phyloP scores from a whole-genome alignment of 2,797 vertebrate species.

The Coregonus sp. region DNA sequence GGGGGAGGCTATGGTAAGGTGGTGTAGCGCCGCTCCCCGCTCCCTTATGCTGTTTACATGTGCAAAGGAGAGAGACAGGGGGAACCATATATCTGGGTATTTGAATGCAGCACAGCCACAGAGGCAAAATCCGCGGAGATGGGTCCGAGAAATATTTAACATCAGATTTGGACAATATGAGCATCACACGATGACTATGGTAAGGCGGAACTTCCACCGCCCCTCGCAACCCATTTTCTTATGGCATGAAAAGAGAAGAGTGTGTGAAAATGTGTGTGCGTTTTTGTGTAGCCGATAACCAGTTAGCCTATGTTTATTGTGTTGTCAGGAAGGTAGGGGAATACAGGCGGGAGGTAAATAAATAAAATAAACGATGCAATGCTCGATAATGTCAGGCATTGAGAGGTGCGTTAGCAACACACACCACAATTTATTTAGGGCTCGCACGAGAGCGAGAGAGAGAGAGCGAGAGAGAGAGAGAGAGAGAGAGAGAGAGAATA shows the following conservation, averaged over 20 bases:
- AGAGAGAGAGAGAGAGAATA: constrained; percentile 19
- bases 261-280: constrained; percentile 5
- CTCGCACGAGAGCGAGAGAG: constrained; percentile 35
- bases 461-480: constrained; percentile 20
- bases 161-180: constrained; percentile 61
- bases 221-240: constrained; percentile 54
- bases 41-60: constrained; percentile 62
- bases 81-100: constrained; percentile 38
- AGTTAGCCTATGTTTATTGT: constrained; percentile 28
- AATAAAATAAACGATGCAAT: constrained; percentile 48
- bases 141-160: constrained; percentile 65
- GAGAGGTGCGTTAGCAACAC: constrained; percentile 69
- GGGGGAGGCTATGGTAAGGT: constrained; percentile 70
- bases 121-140: constrained; percentile 49
- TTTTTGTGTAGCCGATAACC: neutral
- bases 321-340: constrained; percentile 45
- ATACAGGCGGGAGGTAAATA: constrained; percentile 11
- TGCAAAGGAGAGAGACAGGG: constrained; percentile 50
- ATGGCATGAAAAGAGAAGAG: constrained; percentile 25
- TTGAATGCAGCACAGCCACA: constrained; percentile 49
- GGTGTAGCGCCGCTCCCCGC: constrained; percentile 68
- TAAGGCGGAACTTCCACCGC: constrained; percentile 73
- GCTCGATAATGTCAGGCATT: constrained; percentile 53
- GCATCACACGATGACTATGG: constrained; percentile 65
- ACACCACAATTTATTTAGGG: constrained; percentile 59